Base-by-base conservation (phyloP, 2,113 vertebrate genomes). In the Poeciliopsis retropinna region DNA sequence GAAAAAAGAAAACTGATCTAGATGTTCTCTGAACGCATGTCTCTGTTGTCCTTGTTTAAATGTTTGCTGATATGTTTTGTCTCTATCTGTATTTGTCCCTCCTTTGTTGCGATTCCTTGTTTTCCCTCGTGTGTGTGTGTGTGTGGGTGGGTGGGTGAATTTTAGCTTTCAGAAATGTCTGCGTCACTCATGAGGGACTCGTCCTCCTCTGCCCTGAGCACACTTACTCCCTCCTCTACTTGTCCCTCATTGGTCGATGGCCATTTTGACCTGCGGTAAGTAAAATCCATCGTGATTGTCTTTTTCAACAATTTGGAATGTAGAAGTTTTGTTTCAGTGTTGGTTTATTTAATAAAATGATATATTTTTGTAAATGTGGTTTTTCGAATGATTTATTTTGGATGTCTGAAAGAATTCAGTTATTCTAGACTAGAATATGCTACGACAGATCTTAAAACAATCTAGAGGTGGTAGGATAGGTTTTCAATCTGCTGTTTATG, bases 191-290 rank as follows among this genome's bases (percentile, higher is more conserved):
- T 96, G 89, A 96, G 96, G 85, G 97, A 99, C 51, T 86, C 90
- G 4, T 94, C 95, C 0, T 97, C 96, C 85, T 92, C 96, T 44
- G 93, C 89, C 60, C 94, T 99, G 74, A 97, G 94, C 86, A 96
- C 96, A 0, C 94, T 99, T 81, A 99, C 98, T 1, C 98, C 98
- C 0, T 99, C 98, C 70, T 98, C 97, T 0, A 99, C 98, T 80
- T 99, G 98, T 78, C 98, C 98, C 0, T 99, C 98, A 6, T 85
- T 99, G 92, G 88, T 99, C 1, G 98, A 99, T 84, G 96, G 97
- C 72, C 94, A 95, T 67, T 99, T 95, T 39, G 95, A 98, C 22
- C 83, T 95, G 70, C 96, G 97, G 98, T 99, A 81, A 76, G 94
- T 61, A 37, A 14, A 57, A 34, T 25, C n/a, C 0, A 0, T 44